Evolutionary conservation across 2,113 vertebrate species (phyloP).

Genomic region (Hippopotamus amphibius): DNA sequence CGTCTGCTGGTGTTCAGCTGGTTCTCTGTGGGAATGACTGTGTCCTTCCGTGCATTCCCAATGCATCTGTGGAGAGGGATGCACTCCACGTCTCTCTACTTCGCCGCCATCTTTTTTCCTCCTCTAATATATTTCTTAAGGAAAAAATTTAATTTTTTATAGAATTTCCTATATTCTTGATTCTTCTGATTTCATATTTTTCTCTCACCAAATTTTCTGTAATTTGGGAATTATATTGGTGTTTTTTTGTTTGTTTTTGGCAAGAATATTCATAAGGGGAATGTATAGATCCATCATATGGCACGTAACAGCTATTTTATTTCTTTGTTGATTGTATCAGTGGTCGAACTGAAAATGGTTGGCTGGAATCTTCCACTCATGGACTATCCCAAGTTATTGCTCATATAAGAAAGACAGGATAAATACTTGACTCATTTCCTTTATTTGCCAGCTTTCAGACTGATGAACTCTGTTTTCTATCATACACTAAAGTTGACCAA

Average conservation of each 20-base stretch:
- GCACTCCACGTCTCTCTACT: no score
- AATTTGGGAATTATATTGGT: background rate
- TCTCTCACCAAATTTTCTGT: background rate
- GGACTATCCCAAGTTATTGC: background rate
- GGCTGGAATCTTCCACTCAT: background rate
- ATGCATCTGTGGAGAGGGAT: no score
- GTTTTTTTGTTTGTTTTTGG: background rate
- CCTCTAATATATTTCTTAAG: constrained; percentile 7
- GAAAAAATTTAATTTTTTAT: background rate
- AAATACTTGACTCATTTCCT: background rate
- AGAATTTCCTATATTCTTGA: background rate
- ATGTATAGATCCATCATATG: background rate
- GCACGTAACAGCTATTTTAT: background rate
- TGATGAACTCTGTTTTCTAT: background rate
- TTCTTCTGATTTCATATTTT: background rate
- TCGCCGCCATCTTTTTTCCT: no score
- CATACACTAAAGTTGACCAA: background rate
- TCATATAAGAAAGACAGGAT: background rate
- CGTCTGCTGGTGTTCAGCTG: no score
- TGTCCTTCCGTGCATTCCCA: no score
- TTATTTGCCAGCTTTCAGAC: background rate
- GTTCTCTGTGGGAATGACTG: no score
- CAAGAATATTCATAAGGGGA: background rate
- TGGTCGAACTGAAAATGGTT: background rate
- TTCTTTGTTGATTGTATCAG: background rate